Evolutionary conservation across 2,888 invertebrate genomes (phyloP).

Genomic region (Agrotis exclamationis): DNA sequence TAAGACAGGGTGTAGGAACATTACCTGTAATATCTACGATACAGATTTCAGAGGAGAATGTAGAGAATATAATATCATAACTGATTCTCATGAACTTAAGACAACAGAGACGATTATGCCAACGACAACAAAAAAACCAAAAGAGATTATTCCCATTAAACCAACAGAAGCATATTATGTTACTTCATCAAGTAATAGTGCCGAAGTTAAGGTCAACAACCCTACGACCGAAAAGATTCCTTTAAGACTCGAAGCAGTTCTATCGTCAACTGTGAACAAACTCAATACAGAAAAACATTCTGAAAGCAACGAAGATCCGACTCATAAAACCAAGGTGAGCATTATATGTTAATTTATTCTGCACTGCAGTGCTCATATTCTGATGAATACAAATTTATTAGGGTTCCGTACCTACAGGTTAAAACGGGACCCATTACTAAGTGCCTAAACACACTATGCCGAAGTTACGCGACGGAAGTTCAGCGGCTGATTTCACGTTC

Average conservation of each 20-base stretch:
- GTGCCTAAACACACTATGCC: too few relatives aligned
- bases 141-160: slow-evolving; percentile 9
- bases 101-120: slow-evolving; percentile 66
- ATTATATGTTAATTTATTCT: neutral
- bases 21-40: slow-evolving; percentile 87
- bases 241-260: slow-evolving; percentile 79
- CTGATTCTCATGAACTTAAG: slow-evolving; percentile 71
- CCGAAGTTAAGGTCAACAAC: too few relatives aligned
- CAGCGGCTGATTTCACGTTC: too few relatives aligned
- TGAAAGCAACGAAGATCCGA: slow-evolving; percentile 43
- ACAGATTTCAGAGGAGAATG: slow-evolving; percentile 87
- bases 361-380: too few relatives aligned
- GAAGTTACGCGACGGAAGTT: too few relatives aligned
- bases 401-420: too few relatives aligned
- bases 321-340: slow-evolving; percentile 69
- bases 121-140: slow-evolving; percentile 58
- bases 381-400: too few relatives aligned
- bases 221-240: slow-evolving; percentile 72
- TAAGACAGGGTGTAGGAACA: slow-evolving; percentile 79
- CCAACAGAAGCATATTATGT: slow-evolving; percentile 24
- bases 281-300: slow-evolving; percentile 34
- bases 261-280: slow-evolving; percentile 79
- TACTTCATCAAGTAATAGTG: neutral
- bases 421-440: too few relatives aligned
- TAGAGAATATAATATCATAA: slow-evolving; percentile 78